phyloP scores from a whole-genome alignment of 2,797 vertebrate genomes.

The Choloepus didactylus region DNA sequence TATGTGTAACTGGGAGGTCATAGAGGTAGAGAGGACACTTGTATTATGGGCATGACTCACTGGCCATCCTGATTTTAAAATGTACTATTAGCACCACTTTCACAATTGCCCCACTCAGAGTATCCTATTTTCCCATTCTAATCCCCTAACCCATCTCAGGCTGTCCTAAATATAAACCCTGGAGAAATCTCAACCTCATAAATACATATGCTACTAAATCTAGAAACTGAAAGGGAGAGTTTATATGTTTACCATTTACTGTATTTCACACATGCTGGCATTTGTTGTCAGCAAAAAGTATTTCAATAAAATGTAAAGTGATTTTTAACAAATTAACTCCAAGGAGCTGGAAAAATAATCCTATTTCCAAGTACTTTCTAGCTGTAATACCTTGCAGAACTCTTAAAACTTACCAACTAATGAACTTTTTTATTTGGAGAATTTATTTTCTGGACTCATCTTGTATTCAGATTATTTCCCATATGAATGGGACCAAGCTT shows the following conservation, averaged over 20 bases:
- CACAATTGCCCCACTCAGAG: background rate
- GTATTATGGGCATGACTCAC: background rate
- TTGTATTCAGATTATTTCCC: conserved; percentile 68
- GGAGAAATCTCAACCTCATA: conserved; percentile 3
- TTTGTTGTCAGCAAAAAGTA: conserved; percentile 79
- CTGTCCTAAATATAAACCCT: background rate
- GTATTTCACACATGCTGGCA: conserved; percentile 69
- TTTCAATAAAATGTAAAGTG: conserved; percentile 78
- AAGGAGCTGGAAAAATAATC: conserved; percentile 79
- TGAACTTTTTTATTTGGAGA: conserved; percentile 77
- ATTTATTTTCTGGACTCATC: conserved; percentile 72
- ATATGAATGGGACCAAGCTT: conserved; percentile 29
- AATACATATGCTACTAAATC: conserved; percentile 7
- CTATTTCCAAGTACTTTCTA: conserved; percentile 75
- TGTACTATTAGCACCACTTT: background rate
- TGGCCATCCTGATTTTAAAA: background rate
- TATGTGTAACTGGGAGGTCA: background rate
- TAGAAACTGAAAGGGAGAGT: conserved; percentile 48
- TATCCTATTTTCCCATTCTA: background rate
- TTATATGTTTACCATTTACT: conserved; percentile 33
- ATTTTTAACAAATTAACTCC: conserved; percentile 79
- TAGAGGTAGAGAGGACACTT: background rate
- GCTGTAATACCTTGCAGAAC: conserved; percentile 83
- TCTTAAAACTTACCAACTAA: conserved; percentile 77
- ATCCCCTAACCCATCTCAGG: background rate